Base-by-base conservation (phyloP, 2,797 vertebrate genomes). In the Gymnocypris eckloni region DNA sequence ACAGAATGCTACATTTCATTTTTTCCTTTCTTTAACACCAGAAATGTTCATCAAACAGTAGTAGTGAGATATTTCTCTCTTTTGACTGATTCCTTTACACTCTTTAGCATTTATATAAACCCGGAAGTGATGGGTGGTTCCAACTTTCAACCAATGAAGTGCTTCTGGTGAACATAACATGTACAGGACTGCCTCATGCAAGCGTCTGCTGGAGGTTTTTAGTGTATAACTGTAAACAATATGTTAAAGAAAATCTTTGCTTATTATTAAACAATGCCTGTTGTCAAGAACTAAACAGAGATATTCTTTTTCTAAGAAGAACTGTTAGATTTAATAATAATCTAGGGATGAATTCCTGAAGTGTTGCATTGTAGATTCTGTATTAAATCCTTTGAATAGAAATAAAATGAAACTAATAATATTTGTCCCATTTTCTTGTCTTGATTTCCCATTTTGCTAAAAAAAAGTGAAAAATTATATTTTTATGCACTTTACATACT, bases 251-350 rank as follows among this genome's bases (percentile, higher is more conserved):
- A 90, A 90, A 91, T 89, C 87, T 92, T 90, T 92, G 88, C 90
- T 91, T 92, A 28, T 28, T 79, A 79, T 45, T 79, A 79, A 81
- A 82, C 67, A 50, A 72, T 45, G 72, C 92, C 80, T 90, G 69
- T 92, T 94, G 86, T 93, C 88, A 93, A 92, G 91, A 88, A 91
- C 87, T 95, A 94, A 95, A 96, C 90, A 95, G 88, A 72, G 88
- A 88, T 90, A 89, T 89, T 76, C 45, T 61, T 69, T 83, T 89
- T 89, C 85, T 87, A 85, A 67, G 91, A 91, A 87, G 91, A 91
- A 66, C 87, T 93, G 90, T 91, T 73, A 66, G 92, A 88, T 86
- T 83, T 86, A 90, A 83, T 91, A 88, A 83, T 91, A 89, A 81
- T 84, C 88, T 88, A 76, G 84, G 83, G 52, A 72, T 85, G 66